Evolutionary conservation across 2,888 invertebrate genomes (phyloP), one percentile per base, ranked within the genome.

Genomic region (Nemoura dubitans): DNA sequence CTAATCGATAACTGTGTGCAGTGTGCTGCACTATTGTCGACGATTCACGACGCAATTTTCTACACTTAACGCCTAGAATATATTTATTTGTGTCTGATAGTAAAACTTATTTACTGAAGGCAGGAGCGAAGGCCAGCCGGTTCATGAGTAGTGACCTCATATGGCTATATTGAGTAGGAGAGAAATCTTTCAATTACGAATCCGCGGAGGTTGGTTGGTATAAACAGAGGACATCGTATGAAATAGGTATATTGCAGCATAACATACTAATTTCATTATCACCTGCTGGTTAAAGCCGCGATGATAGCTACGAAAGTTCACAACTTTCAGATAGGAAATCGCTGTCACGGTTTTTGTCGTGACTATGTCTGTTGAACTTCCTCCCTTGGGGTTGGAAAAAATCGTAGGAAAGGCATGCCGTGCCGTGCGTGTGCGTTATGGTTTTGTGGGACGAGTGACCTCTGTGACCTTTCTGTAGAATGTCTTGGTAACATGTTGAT

Each of bases 21-120:
- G 59, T 14, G 59, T 59, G 59, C 59, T 14, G 59, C 59, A 59
- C 16, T 10, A 59, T 59, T 59, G 59, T 59, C 21, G 21, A 21
- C 59, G 59, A 59, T 59, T 3, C 59, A 21, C 2, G 59, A 59
- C 59, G 59, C 59, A 21, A 21, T 59, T 59, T 59, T 78, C n/a
- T 30, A 29, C 3, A 30, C 6, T 81, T 6, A 29, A 27, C 78
- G 78, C 81, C n/a, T 3, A 59, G 59, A 59, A 59, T 83, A 25
- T 16, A 76, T 76, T 10, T 84, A 84, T 83, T 83, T 43, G 83
- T 83, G 26, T n/a, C 27, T 14, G 76, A 76, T 84, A 84, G 83
- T 84, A 84, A 30, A 90, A 89, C 90, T 90, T 90, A 85, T 87
- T 89, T 80, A 43, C 83, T 42, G 59, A 59, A 59, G 59, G 76